phyloP scores from a whole-genome alignment of 2,888 invertebrate genomes.

The Lymantria dispar region DNA sequence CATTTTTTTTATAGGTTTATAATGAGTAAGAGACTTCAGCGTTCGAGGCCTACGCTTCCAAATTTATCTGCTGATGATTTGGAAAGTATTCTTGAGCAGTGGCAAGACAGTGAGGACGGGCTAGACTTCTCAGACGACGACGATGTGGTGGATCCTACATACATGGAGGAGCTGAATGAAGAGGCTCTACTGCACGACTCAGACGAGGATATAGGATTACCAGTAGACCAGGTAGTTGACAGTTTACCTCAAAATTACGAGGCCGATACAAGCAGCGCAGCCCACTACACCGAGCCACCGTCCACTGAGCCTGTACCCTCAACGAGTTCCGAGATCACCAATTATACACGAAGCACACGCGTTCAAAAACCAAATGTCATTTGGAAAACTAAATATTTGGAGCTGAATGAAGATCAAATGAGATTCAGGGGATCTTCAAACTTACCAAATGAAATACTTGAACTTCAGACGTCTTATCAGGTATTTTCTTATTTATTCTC shows the following conservation, averaged over 20 bases:
- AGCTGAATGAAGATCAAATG: constrained; percentile 15
- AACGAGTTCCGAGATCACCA: neutral
- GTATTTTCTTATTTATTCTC: constrained; percentile 16
- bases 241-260: neutral
- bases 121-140: constrained; percentile 18
- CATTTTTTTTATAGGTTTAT: neutral
- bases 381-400: constrained; percentile 20
- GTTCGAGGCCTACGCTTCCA: neutral
- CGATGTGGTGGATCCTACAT: constrained; percentile 14
- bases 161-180: constrained; percentile 4
- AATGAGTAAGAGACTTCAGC: constrained; percentile 4
- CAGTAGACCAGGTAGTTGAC: neutral
- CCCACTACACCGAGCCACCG: neutral
- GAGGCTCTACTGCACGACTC: neutral
- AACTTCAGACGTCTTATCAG: neutral
- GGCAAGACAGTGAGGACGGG: constrained; percentile 13
- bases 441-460: neutral
- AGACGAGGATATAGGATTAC: constrained; percentile 7
- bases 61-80: constrained; percentile 4
- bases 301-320: neutral
- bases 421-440: constrained; percentile 14
- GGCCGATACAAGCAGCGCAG: neutral
- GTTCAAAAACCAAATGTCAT: constrained; percentile 14
- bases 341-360: too few relatives aligned
- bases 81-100: constrained; percentile 4